Evolutionary conservation across 1,140 invertebrate species (phyloP), one percentile per base, ranked within the genome.

Genomic region (Elymnias hypermnestra): DNA sequence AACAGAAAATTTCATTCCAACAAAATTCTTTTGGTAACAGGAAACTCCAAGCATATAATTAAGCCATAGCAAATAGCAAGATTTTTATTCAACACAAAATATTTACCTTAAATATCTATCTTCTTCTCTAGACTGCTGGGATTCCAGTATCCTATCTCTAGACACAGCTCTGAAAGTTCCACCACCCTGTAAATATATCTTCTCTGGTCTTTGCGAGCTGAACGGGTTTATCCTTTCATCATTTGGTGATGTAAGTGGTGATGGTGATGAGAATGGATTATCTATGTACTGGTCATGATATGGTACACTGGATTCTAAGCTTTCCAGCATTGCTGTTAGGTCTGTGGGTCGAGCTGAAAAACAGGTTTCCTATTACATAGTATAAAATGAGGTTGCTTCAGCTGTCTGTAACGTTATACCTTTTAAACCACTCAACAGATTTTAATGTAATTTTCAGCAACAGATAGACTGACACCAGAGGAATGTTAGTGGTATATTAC

Each of bases 201-300:
- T 86, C 33, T 87, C 83, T 5, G 74, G 69, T 62, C 82, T 71
- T 2, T 63, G 44, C 18, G 72, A 61, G 0, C 64, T 58, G 31
- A 86, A 86, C 0, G 75, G 75, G 13, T 73, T 64, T 6, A 84
- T 35, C 40, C 78, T 63, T 1, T 86, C 83, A 63, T 87, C 83
- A 55, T 86, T 87, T 1, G 86, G 86, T 38, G 86, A 87, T 21
- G 83, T 87, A 19, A 87, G 56, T 0, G 86, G 85, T 26, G 85
- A 87, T 31, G 86, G 86, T 41, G 86, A 87, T 36, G 86, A 87
- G 50, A 87, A 87, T 15, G 86, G 86, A 55, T 87, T 87, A 38
- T 87, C 86, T 37, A 87, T 87, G 33, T 87, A 85, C 28, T 84
- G 79, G 21, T 87, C 86, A 44, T 87, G 73, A 47, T 85, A 87